Percentiles rank a stretch among this genome's conserved stretches.
phyloP scores from a whole-genome alignment of 2,797 vertebrate species.

The Distichodus sexfasciatus region DNA sequence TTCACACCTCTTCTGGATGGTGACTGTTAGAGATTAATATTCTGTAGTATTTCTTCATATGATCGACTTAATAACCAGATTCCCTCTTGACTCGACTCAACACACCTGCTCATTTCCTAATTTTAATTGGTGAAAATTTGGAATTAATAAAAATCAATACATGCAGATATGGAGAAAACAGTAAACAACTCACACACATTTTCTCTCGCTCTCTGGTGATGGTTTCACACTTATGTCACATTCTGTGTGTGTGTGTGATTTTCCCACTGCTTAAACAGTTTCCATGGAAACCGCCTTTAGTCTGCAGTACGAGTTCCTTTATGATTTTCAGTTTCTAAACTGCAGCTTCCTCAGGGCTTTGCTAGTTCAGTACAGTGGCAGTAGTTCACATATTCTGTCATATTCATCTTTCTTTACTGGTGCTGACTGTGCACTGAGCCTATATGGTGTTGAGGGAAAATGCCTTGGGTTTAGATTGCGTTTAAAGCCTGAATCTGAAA shows the following conservation, averaged over 20 bases:
- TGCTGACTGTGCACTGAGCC: too few species aligned
- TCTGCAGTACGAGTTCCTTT: constrained; percentile 38
- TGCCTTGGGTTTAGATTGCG: too few species aligned
- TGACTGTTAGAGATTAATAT: neutral
- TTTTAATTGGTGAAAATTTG: too few species aligned
- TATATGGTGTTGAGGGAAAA: too few species aligned
- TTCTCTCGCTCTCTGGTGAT: neutral
- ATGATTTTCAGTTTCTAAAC: constrained; percentile 39
- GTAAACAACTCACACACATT: neutral
- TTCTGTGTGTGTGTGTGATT: constrained; percentile 8
- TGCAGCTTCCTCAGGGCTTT: constrained; percentile 32
- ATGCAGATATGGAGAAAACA: too few species aligned
- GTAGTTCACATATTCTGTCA: neutral
- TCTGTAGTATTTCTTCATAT: too few species aligned
- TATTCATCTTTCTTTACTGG: neutral
- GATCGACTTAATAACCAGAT: too few species aligned
- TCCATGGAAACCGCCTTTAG: constrained; percentile 53
- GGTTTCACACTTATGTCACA: constrained; percentile 25
- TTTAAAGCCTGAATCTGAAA: too few species aligned
- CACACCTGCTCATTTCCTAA: too few species aligned
- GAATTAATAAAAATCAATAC: too few species aligned
- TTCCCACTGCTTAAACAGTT: constrained; percentile 47
- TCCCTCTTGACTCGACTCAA: too few species aligned
- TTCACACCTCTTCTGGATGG: constrained; percentile 19
- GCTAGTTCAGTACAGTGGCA: constrained; percentile 5